Conservation (phyloP, 2,797 vertebrate species). For the Acomys russatus region DNA sequence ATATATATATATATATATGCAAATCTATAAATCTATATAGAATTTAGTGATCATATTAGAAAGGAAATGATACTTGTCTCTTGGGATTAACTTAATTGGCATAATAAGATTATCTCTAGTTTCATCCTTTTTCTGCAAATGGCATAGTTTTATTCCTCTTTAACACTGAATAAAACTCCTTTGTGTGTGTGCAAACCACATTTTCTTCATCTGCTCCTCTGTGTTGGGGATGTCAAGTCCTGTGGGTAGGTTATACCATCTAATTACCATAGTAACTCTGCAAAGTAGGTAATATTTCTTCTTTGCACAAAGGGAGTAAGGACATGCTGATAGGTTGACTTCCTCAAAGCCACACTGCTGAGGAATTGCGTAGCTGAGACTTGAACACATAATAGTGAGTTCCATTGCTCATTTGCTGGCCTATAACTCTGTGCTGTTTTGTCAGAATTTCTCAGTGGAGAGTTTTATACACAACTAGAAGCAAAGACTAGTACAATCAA, state of each 20-base stretch:
- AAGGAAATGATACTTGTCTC: not conserved
- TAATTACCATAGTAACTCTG: not conserved
- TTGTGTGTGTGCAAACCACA: not conserved
- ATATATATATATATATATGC: no score
- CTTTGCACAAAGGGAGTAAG: not conserved
- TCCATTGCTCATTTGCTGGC: not conserved
- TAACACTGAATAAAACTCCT: not conserved
- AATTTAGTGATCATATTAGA: not conserved
- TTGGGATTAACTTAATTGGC: not conserved
- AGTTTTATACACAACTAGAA: not conserved
- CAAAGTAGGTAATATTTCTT: not conserved
- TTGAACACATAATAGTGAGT: not conserved
- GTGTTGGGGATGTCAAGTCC: not conserved
- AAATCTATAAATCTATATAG: not conserved
- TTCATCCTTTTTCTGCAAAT: not conserved
- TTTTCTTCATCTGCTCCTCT: not conserved
- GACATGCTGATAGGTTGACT: not conserved
- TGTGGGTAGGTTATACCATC: not conserved
- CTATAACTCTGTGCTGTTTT: not conserved
- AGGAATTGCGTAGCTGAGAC: not conserved
- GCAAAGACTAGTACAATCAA: not conserved
- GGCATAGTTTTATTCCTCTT: not conserved
- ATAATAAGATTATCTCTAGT: not conserved
- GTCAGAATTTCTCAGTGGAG: not conserved
- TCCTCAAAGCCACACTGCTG: not conserved